These are phyloP conservation scores for Poeciliopsis turrubarensis DNA, from an alignment of 2,113 vertebrate species.

Conservation along the genomic window DNA sequence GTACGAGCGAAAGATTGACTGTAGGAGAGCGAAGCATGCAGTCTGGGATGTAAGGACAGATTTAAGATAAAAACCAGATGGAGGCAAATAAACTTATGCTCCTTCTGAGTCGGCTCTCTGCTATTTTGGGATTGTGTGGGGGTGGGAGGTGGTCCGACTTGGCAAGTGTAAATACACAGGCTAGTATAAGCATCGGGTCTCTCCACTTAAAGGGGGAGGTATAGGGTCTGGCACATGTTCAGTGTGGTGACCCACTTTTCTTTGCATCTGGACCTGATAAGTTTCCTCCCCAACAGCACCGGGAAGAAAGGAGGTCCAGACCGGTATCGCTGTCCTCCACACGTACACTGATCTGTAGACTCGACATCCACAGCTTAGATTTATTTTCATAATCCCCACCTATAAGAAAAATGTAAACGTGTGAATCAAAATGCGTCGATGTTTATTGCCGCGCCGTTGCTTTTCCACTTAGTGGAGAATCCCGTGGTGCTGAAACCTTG, in stretches of 20 bases:
- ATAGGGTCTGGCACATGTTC: constrained; percentile 65
- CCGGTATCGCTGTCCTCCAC: constrained; percentile 51
- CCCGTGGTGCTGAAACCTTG: no score
- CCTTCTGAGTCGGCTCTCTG: constrained; percentile 28
- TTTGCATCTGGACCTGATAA: constrained; percentile 71
- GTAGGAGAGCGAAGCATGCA: constrained; percentile 16
- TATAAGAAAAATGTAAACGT: background rate
- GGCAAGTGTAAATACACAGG: constrained; percentile 58
- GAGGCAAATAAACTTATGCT: constrained; percentile 37
- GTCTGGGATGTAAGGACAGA: constrained; percentile 48
- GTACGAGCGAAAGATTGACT: constrained; percentile 46
- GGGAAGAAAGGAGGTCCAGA: constrained; percentile 21
- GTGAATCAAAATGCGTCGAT: background rate
- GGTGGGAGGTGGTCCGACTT: constrained; percentile 64
- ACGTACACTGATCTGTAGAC: constrained; percentile 50
- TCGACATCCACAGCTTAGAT: constrained; percentile 26
- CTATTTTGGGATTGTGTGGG: constrained; percentile 59
- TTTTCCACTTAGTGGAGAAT: no score
- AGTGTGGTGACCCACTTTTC: constrained; percentile 70
- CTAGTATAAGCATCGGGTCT: constrained; percentile 54
- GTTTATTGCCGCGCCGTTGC: background rate
- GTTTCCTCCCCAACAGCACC: constrained; percentile 27
- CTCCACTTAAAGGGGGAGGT: constrained; percentile 54
- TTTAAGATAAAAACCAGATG: constrained; percentile 65
- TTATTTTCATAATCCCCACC: constrained; percentile 40